Percentiles rank a stretch among this genome's conserved stretches.
Evolutionary conservation across 2,888 invertebrate species (phyloP).

Genomic region (Tubulanus polymorphus): DNA sequence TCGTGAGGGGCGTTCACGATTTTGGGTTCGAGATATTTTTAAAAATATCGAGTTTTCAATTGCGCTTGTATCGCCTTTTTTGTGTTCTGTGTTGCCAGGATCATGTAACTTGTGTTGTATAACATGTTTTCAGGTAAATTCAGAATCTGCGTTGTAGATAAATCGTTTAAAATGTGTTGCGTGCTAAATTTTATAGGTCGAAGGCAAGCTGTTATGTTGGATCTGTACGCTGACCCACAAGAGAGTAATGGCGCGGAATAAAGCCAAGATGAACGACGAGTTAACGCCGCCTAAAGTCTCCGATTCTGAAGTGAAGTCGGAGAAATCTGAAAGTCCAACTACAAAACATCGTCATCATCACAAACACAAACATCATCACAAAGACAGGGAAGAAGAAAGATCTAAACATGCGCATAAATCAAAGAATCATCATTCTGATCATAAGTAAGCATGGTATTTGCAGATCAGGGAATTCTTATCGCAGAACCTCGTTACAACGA

Average conservation of each 20-base stretch:
- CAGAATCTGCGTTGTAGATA: not conserved
- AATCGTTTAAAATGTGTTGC: not conserved
- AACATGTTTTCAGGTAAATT: not conserved
- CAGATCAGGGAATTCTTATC: no score
- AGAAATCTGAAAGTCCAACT: conserved; percentile 7
- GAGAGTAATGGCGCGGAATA: conserved; percentile 68
- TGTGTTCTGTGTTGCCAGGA: no score
- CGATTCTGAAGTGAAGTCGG: conserved; percentile 20
- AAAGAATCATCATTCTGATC: no score
- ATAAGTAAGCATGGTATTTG: no score
- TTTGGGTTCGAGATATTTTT: no score
- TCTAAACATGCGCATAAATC: not conserved
- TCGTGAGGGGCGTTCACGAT: no score
- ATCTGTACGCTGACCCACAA: conserved; percentile 90
- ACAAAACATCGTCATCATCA: conserved; percentile 26
- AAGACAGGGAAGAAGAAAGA: not conserved
- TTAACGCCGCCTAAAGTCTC: conserved; percentile 17
- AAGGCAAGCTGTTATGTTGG: conserved; percentile 93
- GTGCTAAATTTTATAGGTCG: conserved; percentile 80
- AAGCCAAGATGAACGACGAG: conserved; percentile 19
- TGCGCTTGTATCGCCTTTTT: no score
- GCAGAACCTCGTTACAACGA: no score
- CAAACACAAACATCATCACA: conserved; percentile 12
- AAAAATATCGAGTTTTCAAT: no score
- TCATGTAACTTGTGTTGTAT: no score